Evolutionary conservation across 2,888 invertebrate genomes (phyloP), one percentile per base, ranked within the genome.

Genomic region (Torymus aiolomorphi): DNA sequence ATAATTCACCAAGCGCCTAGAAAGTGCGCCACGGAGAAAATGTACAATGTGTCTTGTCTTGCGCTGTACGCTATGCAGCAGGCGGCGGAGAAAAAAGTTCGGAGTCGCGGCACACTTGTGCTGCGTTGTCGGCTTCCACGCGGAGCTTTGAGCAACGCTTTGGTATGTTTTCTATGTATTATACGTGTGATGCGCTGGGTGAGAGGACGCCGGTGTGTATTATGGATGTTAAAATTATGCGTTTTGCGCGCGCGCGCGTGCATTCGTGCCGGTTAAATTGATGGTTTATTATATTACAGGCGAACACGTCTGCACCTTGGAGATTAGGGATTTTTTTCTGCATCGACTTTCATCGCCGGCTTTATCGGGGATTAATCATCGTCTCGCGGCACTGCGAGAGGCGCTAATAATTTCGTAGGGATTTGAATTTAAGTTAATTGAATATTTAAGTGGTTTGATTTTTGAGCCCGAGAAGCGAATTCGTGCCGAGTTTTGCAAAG

Each of bases 41-140:
- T 42, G 42, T 42, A 42, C 42, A 42, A 42, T 42, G 42, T 42
- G 42, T 42, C 42, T 42, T 42, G 42, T 42, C 42, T 42, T 42
- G 42, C 42, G 42, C 42, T 42, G 2, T 31, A 8, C 31, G 8
- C 13, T 5, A 62, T 20, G 2, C 51, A 69, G 13, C 57, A 13
- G 8, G 42, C 12, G 62, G 24, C n/a, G 5, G 51, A 11, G 54
- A 49, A 70, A 66, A 78, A 72, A 63, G 49, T 66, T 65, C 52
- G 52, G 57, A 65, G 66, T 59, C 66, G 72, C 65, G 42, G 42
- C 42, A 42, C 42, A 10, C 8, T 42, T 42, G 42, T 42, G 8
- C 42, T 10, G 42, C 8, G 42, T 72, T 72, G 77, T 78, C 65
- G 65, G 31, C 70, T 78, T 62, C 52, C 57, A 65, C 71, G 1